These are phyloP conservation scores for Diploptera punctata DNA, from an alignment of 2,888 invertebrate genomes.

Conservation along the genomic window DNA sequence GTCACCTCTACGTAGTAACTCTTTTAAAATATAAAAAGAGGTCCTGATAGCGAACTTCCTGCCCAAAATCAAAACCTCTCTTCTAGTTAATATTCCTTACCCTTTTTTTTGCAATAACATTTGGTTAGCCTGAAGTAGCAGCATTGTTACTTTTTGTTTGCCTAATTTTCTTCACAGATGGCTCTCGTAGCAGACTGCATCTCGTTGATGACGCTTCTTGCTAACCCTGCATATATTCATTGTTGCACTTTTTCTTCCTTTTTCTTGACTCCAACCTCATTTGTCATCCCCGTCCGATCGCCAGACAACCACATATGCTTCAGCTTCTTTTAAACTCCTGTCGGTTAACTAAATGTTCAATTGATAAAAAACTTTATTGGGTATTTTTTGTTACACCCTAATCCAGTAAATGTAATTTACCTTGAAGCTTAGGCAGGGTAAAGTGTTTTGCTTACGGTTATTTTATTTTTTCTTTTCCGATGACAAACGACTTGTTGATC, in stretches of 20 bases:
- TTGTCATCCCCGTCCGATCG: conserved; percentile 20
- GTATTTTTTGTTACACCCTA: conserved; percentile 1
- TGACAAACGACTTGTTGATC: not conserved
- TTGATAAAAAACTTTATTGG: conserved; percentile 31
- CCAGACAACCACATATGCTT: conserved; percentile 1
- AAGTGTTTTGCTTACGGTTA: conserved; percentile 16
- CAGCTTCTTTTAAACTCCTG: not conserved
- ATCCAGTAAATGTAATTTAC: not conserved
- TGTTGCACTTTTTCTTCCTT: not conserved
- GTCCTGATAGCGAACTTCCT: no score
- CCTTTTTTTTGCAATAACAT: conserved; percentile 24
- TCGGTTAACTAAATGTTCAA: conserved; percentile 3
- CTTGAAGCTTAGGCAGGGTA: not conserved
- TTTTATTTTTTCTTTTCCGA: not conserved
- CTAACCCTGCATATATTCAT: not conserved
- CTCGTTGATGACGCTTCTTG: conserved; percentile 9
- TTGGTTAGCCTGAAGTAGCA: conserved; percentile 24
- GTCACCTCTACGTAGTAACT: no score
- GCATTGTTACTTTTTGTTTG: conserved; percentile 22
- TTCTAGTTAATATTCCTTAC: no score
- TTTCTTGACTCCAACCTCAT: conserved; percentile 5
- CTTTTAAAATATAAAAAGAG: no score
- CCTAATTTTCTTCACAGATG: conserved; percentile 17
- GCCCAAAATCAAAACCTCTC: no score
- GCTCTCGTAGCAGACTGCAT: not conserved